Conservation (phyloP, 2,113 vertebrate genomes). For the Oreotrochilus melanogaster region DNA sequence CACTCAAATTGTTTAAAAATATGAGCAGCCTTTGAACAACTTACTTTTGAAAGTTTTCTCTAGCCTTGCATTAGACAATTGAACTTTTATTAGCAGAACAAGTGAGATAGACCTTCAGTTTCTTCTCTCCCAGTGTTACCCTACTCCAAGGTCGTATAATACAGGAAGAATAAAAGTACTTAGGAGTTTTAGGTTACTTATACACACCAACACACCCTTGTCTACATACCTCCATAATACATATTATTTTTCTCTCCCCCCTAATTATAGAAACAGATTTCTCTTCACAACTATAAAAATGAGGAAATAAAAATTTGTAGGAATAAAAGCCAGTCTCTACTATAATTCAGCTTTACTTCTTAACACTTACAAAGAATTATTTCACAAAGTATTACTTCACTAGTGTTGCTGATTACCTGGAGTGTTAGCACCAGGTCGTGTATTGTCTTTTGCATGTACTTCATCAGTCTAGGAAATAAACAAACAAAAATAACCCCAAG, state of each 20-base stretch:
- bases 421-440: slow-evolving; percentile 87
- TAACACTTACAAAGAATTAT: not conserved
- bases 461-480: slow-evolving; percentile 88
- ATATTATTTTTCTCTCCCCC: not conserved
- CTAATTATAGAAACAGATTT: not conserved
- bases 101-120: not conserved
- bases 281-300: not conserved
- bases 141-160: not conserved
- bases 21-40: not conserved
- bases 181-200: not conserved
- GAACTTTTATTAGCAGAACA: not conserved
- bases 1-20: not conserved
- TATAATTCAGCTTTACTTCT: not conserved
- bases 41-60: not conserved
- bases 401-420: slow-evolving; percentile 78
- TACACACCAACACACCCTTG: not conserved
- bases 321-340: not conserved
- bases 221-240: not conserved
- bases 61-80: not conserved
- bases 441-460: slow-evolving; percentile 95
- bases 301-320: not conserved
- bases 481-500: not conserved
- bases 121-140: accelerated
- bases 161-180: not conserved
- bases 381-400: not conserved